Conservation (phyloP, 1,140 invertebrate genomes). For the Drosophila arizonae region DNA sequence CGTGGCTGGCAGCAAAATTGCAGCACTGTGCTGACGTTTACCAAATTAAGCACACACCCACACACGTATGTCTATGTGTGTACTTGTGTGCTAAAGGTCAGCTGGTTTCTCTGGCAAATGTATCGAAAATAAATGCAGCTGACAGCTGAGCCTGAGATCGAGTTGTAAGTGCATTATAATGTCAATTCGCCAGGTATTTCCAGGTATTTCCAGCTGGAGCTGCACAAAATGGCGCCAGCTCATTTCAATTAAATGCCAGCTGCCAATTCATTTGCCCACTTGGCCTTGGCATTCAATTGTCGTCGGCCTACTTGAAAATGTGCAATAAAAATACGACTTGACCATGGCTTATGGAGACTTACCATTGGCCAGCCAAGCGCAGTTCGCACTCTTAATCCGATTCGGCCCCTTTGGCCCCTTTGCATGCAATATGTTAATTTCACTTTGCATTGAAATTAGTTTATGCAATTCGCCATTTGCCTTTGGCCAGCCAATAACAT, state of each 20-base stretch:
- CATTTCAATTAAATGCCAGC: slow-evolving; percentile 18
- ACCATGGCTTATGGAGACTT: no score
- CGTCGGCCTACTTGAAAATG: slow-evolving; percentile 23
- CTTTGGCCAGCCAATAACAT: no score
- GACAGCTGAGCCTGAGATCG: not conserved
- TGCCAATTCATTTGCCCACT: slow-evolving; percentile 3
- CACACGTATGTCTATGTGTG: not conserved
- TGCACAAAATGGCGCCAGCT: no score
- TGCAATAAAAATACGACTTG: no score
- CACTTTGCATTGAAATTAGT: no score
- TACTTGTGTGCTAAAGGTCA: slow-evolving; percentile 31
- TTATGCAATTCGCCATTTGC: no score
- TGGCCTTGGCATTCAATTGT: slow-evolving; percentile 18
- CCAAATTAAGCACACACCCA: slow-evolving; percentile 37
- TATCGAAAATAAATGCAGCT: slow-evolving; percentile 42
- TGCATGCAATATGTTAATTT: no score
- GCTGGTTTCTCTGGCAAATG: slow-evolving; percentile 13
- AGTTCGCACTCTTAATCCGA: no score
- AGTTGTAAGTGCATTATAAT: slow-evolving; percentile 12
- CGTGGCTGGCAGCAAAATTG: slow-evolving; percentile 4
- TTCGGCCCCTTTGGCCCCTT: no score
- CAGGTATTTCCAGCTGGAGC: no score
- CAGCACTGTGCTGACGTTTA: slow-evolving; percentile 23
- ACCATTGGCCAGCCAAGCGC: no score
- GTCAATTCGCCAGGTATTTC: no score